Evolutionary conservation across 2,113 vertebrate species (phyloP), one percentile per base, ranked within the genome.

Genomic region (Zingel zingel): DNA sequence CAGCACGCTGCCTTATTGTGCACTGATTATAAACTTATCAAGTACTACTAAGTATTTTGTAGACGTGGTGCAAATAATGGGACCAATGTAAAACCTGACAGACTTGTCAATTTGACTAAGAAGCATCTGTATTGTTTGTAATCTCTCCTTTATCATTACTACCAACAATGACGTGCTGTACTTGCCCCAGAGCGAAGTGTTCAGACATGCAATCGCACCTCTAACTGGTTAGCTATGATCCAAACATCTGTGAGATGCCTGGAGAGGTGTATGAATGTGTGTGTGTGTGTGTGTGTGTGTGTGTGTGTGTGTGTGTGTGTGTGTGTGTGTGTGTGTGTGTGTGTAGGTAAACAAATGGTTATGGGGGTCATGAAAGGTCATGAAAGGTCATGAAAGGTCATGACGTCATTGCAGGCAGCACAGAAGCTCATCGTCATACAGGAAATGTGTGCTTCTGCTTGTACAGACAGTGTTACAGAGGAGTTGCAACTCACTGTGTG

Each of bases 161-260:
- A 57, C 47, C 21, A 62, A 18, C 47, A 64, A 45, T 69, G 56
- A 85, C 25, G 63, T 73, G 27, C 57, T 81, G 57, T 45, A 69
- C 61, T 72, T 69, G 12, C 63, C 51, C 68, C 9, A 19, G 39
- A 80, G 63, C 59, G 12, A 33, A 61, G 70, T 39, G 54, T 74
- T 69, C 12, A 62, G 48, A 76, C 85, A 73, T 63, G 74, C 43
- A 43, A 13, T 67, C 13, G 54, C 6, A 18, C 3, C 2, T 61
- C 47, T 74, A 48, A 89, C 68, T 84, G 84, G 86, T 81, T 65
- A 6, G 3, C 33, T 62, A n/a, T 57, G 51, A 81, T 69, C 43
- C 53, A 83, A 85, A 86, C 79, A 88, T 86, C 66, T 89, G 82
- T 82, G 61, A 64, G 70, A 84, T 74, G 75, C 77, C 69, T 47